These are phyloP conservation scores for Myodes glareolus DNA, from an alignment of 2,113 vertebrate species.

Conservation along the genomic window DNA sequence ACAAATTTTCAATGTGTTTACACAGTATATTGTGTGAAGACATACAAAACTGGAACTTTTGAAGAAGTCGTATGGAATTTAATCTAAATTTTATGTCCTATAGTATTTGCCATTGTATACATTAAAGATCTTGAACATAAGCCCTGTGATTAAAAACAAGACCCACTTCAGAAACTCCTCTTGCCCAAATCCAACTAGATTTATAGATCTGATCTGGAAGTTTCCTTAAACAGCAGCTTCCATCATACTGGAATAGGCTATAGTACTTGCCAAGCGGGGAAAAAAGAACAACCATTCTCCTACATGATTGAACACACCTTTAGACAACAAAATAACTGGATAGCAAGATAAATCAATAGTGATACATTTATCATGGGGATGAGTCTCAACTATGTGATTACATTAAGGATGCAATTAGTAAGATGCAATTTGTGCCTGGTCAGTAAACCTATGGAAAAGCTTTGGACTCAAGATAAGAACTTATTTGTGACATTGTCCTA, in stretches of 20 bases:
- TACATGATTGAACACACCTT: background rate
- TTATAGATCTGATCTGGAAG: background rate
- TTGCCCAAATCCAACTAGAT: background rate
- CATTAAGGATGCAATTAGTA: background rate
- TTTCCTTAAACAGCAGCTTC: background rate
- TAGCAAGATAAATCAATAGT: background rate
- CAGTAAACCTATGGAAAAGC: background rate
- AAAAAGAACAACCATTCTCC: background rate
- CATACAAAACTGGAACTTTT: background rate
- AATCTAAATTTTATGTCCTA: background rate
- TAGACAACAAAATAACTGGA: background rate
- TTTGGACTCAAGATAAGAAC: background rate
- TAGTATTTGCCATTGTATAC: background rate
- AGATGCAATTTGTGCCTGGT: background rate
- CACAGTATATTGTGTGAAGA: background rate
- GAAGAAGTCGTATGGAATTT: background rate
- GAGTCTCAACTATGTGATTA: background rate
- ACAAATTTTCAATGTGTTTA: background rate
- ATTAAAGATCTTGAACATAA: background rate
- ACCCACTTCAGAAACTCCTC: background rate
- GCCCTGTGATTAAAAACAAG: background rate
- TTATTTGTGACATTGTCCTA: background rate
- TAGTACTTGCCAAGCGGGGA: no score
- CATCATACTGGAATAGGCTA: no score
- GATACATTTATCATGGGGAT: background rate